phyloP scores from a whole-genome alignment of 2,797 vertebrate genomes.

The Pachyuromys duprasi region DNA sequence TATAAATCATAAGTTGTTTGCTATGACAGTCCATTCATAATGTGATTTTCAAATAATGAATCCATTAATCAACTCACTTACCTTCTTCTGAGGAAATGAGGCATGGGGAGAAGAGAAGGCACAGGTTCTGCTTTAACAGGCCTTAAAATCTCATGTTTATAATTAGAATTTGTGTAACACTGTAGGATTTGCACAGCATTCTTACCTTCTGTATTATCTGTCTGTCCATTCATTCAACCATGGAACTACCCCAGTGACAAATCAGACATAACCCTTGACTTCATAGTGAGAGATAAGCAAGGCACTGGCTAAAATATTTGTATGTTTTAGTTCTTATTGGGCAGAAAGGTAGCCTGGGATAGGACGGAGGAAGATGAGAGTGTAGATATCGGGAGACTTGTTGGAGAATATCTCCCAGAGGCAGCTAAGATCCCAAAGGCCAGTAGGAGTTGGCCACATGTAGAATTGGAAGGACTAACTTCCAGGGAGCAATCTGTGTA shows the following conservation, averaged over 20 bases:
- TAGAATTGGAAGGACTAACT: neutral
- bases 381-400: neutral
- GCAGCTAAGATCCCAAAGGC: neutral
- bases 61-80: slow-evolving; percentile 55
- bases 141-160: slow-evolving; percentile 16
- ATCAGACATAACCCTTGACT: neutral
- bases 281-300: slow-evolving; percentile 17
- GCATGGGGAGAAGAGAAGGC: slow-evolving; percentile 38
- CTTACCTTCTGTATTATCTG: neutral
- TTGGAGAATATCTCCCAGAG: neutral
- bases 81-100: slow-evolving; percentile 48
- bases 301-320: neutral
- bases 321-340: neutral
- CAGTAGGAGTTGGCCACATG: too few relatives aligned
- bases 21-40: slow-evolving; percentile 28
- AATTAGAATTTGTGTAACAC: neutral
- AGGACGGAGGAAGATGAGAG: neutral
- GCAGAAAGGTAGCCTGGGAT: neutral
- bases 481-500: neutral
- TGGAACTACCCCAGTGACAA: neutral
- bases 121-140: neutral
- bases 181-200: neutral
- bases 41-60: slow-evolving; percentile 55
- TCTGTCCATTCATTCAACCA: neutral
- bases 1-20: slow-evolving; percentile 51